Base-by-base conservation (phyloP, 2,797 vertebrate genomes). In the Poecilia picta region DNA sequence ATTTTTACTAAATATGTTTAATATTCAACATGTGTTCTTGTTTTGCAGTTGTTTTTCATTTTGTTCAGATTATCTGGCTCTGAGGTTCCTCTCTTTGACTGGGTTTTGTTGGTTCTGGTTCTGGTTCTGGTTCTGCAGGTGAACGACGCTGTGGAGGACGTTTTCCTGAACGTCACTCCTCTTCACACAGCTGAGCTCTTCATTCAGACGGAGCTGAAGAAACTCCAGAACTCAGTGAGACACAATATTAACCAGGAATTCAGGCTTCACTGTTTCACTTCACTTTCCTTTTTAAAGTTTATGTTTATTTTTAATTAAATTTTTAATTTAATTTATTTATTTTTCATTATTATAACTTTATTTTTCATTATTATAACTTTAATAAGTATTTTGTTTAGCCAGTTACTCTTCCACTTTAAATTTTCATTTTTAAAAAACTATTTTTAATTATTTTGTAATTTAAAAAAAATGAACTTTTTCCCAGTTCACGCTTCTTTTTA, bases 131-230 rank as follows among this genome's bases (percentile, higher is more conserved):
- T 68, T 23, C 2, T 82, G 31, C 79, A 94, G 91, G 74, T 94
- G 85, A 89, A 90, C 81, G 3, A 77, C 0, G 80, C 53, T 0
- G 84, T 93, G 64, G 90, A 94, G 1, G 83, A 94, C 13, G 59
- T 89, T 70, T 94, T 94, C 13, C 75, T 85, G 62, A 93, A 93
- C 28, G 87, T 88, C 0, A 93, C 90, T 0, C 92, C 93, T 0
- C 92, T 94, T 16, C 83, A 93, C 83, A 75, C 64, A 45, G 41
- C 78, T 0, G 88, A 90, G 0, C 2, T 0, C 0, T 82, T 79
- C 86, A 85, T 94, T 73, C 91, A 93, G 87, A 71, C 0, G 0
- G 87, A 93, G 49, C 86, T 94, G 0, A 55, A 82, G 47, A 93
- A 93, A 68, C 91, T 94, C 0, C 92, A 94, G 84, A 0, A 49